Percentiles rank a stretch among this genome's conserved stretches.
Conservation (phyloP, 1,140 invertebrate species). For the Drosophila neocordata region DNA sequence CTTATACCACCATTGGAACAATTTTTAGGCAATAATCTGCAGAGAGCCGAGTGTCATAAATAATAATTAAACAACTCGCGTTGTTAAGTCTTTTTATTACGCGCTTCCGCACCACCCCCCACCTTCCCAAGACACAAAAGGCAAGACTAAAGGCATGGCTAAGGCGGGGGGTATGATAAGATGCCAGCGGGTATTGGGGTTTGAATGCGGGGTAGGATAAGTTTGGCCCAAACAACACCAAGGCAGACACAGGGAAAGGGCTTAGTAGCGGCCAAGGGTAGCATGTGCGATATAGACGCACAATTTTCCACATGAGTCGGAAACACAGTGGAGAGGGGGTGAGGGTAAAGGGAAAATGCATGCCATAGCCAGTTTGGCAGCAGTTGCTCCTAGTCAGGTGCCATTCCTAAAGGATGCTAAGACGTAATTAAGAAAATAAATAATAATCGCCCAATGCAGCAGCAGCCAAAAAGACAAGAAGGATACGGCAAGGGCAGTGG, state of each 20-base stretch:
- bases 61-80: constrained; percentile 82
- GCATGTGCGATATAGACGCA: constrained; percentile 36
- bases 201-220: constrained; percentile 53
- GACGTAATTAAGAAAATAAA: constrained; percentile 82
- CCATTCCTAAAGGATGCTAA: constrained; percentile 67
- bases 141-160: constrained; percentile 39
- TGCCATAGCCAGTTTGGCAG: constrained; percentile 29
- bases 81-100: constrained; percentile 82
- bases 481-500: not conserved
- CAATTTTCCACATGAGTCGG: constrained; percentile 75
- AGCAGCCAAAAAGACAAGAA: constrained; percentile 13
- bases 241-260: constrained; percentile 9
- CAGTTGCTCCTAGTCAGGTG: constrained; percentile 36
- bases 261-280: not conserved
- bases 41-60: constrained; percentile 68
- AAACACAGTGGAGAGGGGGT: constrained; percentile 23
- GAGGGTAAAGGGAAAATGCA: not conserved
- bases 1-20: not conserved
- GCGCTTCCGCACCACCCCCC: not conserved
- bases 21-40: constrained; percentile 72
- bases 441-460: constrained; percentile 77
- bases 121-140: constrained; percentile 57
- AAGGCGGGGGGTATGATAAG: not conserved
- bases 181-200: not conserved
- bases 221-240: constrained; percentile 48